Conservation (phyloP, 2,888 invertebrate genomes). For the Agrotis exclamationis region DNA sequence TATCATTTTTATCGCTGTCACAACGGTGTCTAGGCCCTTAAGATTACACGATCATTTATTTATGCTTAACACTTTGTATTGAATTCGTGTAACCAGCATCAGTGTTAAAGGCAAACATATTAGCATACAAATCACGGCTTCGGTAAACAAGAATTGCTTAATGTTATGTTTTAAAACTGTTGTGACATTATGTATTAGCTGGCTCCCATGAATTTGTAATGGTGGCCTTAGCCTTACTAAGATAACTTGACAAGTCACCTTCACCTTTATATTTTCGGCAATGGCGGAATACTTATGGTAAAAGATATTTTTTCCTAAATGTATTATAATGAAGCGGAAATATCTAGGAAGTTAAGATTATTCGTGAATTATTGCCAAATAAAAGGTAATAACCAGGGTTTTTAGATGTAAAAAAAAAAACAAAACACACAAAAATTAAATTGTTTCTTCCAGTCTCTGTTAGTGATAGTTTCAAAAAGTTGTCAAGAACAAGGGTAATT, state of each 20-base stretch:
- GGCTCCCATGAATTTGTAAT: conserved; percentile 52
- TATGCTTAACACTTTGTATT: not conserved
- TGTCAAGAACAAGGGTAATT: too few relatives aligned
- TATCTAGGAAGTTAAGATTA: not conserved
- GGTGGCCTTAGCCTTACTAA: conserved; percentile 15
- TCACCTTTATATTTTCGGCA: not conserved
- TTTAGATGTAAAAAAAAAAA: too few relatives aligned
- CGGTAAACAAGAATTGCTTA: conserved; percentile 31
- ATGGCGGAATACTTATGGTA: conserved; percentile 6
- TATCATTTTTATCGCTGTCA: too few relatives aligned
- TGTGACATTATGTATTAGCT: conserved; percentile 37
- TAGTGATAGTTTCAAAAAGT: too few relatives aligned
- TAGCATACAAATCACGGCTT: conserved; percentile 31
- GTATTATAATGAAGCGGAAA: not conserved
- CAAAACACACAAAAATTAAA: too few relatives aligned
- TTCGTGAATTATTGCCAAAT: too few relatives aligned
- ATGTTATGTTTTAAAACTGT: conserved; percentile 40
- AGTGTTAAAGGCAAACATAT: conserved; percentile 37
- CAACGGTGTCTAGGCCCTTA: too few relatives aligned
- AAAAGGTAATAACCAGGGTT: too few relatives aligned
- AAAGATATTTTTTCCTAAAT: not conserved
- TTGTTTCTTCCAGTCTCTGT: too few relatives aligned
- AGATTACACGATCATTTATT: not conserved
- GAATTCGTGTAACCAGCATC: conserved; percentile 16
- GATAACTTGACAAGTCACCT: not conserved